These are phyloP conservation scores for Lepus americanus DNA, from an alignment of 2,113 vertebrate species.

Conservation along the genomic window DNA sequence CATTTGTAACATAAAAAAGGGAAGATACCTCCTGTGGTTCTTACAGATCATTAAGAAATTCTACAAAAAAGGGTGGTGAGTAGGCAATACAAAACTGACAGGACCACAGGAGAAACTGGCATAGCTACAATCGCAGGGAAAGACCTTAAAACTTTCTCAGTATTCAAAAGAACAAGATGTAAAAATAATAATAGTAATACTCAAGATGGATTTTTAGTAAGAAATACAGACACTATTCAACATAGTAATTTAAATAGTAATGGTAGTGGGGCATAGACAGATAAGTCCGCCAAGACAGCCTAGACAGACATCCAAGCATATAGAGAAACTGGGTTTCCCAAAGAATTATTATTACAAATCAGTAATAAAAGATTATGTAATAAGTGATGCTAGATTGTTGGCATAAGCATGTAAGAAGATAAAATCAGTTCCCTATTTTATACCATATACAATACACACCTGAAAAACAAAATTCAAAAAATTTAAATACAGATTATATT, in stretches of 20 bases:
- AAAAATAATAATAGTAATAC: background rate
- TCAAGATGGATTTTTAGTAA: background rate
- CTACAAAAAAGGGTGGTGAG: background rate
- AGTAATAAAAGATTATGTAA: background rate
- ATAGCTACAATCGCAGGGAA: background rate
- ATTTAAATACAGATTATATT: slow-evolving; percentile 39
- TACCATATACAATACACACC: background rate
- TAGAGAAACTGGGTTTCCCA: background rate
- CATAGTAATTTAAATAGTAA: slow-evolving; percentile 13
- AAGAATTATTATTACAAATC: background rate
- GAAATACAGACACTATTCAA: background rate
- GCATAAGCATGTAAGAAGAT: background rate
- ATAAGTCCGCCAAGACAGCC: background rate
- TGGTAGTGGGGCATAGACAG: background rate
- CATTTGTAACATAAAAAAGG: background rate
- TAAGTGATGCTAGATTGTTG: background rate
- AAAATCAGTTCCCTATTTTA: background rate
- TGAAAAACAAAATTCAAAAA: background rate
- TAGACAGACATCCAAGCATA: background rate
- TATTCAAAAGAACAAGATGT: background rate
- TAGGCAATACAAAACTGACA: background rate
- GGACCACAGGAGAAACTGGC: background rate
- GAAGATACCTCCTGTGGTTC: background rate
- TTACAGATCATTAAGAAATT: background rate
- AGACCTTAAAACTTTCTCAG: background rate